phyloP scores from a whole-genome alignment of 2,888 invertebrate genomes.

The Entomobrya proxima region DNA sequence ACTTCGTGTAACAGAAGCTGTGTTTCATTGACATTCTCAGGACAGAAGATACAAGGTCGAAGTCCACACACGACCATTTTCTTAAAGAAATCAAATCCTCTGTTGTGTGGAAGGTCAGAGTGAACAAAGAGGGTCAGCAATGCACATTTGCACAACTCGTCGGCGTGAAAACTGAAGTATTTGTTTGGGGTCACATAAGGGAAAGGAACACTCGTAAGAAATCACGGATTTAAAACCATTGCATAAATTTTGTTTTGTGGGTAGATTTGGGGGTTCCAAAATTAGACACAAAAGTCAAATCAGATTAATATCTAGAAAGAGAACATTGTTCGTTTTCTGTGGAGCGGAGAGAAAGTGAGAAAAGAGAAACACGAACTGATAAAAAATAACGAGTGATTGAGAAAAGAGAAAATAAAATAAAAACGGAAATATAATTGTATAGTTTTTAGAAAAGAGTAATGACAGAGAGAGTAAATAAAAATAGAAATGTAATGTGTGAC shows the following conservation, averaged over 20 bases:
- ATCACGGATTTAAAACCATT: neutral
- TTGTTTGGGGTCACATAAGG: neutral
- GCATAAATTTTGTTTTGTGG: neutral
- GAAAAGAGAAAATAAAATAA: neutral
- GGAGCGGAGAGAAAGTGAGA: constrained; percentile 64
- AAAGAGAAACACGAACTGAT: constrained; percentile 29
- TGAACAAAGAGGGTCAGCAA: constrained; percentile 1
- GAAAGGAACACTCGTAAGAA: neutral
- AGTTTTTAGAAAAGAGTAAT: neutral
- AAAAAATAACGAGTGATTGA: constrained; percentile 17
- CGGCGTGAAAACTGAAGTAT: neutral
- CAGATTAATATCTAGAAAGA: neutral
- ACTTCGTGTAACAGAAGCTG: neutral
- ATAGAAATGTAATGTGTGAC: neutral
- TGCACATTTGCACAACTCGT: neutral
- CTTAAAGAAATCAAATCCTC: neutral
- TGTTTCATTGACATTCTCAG: neutral
- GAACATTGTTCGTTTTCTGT: neutral
- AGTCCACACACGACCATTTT: neutral
- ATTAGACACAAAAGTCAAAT: constrained; percentile 5
- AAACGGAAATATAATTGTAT: neutral
- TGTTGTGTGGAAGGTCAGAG: neutral
- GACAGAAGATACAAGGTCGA: neutral
- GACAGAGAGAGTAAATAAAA: neutral
- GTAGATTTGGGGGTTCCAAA: neutral